These are phyloP conservation scores for Melieria crassipennis DNA, from an alignment of 2,888 invertebrate species.

Conservation along the genomic window DNA sequence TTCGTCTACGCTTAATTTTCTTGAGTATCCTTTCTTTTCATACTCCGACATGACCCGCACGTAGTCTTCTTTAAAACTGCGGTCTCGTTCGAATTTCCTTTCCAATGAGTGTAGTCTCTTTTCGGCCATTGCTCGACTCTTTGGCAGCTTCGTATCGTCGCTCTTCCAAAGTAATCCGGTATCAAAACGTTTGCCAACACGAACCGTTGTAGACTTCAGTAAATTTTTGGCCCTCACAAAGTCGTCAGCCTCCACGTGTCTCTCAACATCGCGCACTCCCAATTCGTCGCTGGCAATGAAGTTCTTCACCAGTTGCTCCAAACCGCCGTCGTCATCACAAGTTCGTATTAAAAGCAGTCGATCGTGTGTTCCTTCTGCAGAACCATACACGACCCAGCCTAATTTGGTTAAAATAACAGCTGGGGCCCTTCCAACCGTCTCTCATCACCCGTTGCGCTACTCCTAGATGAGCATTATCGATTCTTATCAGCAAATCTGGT, in stretches of 20 bases:
- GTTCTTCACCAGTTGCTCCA: conserved; percentile 15
- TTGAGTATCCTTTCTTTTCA: conserved; percentile 24
- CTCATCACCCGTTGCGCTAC: conserved; percentile 3
- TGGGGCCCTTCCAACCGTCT: conserved; percentile 24
- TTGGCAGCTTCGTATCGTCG: conserved; percentile 37
- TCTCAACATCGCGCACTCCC: not conserved
- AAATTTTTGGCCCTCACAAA: conserved; percentile 1
- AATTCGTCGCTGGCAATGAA: conserved; percentile 13
- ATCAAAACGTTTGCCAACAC: conserved; percentile 20
- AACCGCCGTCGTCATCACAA: not conserved
- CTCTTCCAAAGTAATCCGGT: conserved; percentile 43
- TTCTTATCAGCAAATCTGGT: conserved; percentile 32
- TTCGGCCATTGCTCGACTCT: conserved; percentile 38
- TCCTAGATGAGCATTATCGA: conserved; percentile 32
- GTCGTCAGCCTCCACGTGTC: not conserved
- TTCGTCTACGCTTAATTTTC: conserved; percentile 9
- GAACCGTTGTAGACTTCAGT: conserved; percentile 2
- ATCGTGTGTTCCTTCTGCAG: not conserved
- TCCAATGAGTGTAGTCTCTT: conserved; percentile 35
- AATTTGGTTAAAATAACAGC: conserved; percentile 26
- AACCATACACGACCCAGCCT: conserved; percentile 24
- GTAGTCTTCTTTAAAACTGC: conserved; percentile 26
- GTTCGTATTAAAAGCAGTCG: not conserved
- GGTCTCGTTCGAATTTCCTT: conserved; percentile 28
- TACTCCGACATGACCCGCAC: conserved; percentile 17